Evolutionary conservation across 1,140 invertebrate species (phyloP).

Genomic region (Nasonia giraulti): DNA sequence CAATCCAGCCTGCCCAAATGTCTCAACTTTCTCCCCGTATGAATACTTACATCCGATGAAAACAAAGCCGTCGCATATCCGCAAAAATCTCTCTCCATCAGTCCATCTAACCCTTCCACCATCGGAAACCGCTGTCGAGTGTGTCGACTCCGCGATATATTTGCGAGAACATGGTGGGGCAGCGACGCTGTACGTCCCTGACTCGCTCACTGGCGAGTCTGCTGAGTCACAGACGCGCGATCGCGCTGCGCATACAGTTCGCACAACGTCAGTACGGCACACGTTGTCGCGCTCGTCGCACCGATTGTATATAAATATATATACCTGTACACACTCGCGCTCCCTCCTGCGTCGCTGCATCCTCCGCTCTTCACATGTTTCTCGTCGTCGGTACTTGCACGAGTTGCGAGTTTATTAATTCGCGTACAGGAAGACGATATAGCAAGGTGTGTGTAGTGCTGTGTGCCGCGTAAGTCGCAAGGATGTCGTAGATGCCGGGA

Average conservation of each 20-base stretch:
- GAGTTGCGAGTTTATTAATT: no score
- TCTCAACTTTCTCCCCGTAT: no score
- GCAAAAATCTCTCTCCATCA: no score
- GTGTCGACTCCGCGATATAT: no score
- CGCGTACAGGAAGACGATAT: not conserved
- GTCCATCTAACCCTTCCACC: no score
- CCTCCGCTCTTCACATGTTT: no score
- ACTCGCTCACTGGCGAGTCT: not conserved
- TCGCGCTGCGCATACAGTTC: not conserved
- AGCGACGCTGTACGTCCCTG: not conserved
- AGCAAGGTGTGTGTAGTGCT: not conserved
- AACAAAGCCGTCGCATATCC: no score
- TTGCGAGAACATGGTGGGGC: not conserved
- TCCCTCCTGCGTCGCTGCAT: no score
- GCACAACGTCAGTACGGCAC: not conserved
- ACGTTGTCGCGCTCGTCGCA: constrained; percentile 16
- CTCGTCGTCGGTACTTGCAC: no score
- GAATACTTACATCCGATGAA: no score
- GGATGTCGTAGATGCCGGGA: not conserved
- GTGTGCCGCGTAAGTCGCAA: not conserved
- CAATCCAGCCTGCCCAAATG: no score
- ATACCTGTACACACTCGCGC: not conserved
- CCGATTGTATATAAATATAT: not conserved
- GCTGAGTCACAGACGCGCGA: constrained; percentile 18
- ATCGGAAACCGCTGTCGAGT: no score